Base-by-base conservation (phyloP, 23 tunicate genomes). In the Ciona savignyi region DNA sequence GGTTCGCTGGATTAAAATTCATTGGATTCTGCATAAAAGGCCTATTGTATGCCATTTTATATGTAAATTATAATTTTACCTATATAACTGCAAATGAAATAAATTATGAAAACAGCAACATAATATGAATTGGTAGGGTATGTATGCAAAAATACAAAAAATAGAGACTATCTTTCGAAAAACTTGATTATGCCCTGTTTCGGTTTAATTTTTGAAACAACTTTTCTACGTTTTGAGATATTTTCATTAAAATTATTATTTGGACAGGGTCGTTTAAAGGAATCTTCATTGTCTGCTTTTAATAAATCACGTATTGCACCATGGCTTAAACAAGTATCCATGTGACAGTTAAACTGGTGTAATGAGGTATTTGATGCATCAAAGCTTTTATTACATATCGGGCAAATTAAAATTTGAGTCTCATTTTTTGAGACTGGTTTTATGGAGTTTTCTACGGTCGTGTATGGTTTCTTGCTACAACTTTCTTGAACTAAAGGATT, bases 321-420 rank as follows among this genome's bases (percentile, higher is more conserved):
- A 3, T 89, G 79, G 66, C 77, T 91, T 29, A 91, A 62, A 68
- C 97, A 91, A 0, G 86, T 56, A 49, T 88, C 96, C 4, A 88
- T 75, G 63, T 88, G 96, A 25, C 27, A 26, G 75, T 88, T 88
- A 56, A 88, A 82, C 35, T 70, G 31, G 0, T 71, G 24, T 23
- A 88, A 72, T 4, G 84, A 32, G 0, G 86, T 77, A 3, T 72
- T 31, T 29, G 80, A 25, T 19, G 73, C 48, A 62, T 68, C 33
- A 56, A 77, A 88, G 1, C 66, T 67, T 0, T 60, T 84, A 64
- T 25, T 29, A 67, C 96, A 88, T 60, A 88, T 33, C 15, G 96
- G 96, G 61, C 96, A 88, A 30, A 80, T 49, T 20, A 65, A 76
- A 9, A 22, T 63, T n/a, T n/a, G n/a, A 63, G 28, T 63, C 22